Evolutionary conservation across 1,140 invertebrate species (phyloP), one percentile per base, ranked within the genome.

Genomic region (Sipha flava): DNA sequence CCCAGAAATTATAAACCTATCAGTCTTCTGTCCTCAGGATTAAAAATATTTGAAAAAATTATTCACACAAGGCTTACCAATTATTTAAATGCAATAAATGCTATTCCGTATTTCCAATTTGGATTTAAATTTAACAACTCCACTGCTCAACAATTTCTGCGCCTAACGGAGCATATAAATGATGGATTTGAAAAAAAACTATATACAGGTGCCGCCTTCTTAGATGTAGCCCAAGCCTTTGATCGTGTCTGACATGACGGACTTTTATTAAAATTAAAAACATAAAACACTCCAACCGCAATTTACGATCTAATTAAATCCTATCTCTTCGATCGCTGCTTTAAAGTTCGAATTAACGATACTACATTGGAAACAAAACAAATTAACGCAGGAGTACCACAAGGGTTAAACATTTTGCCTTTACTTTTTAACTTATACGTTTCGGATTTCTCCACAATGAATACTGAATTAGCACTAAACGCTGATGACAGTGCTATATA

Each of bases 171-270:
- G n/a, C n/a, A n/a, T n/a, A n/a, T n/a, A n/a, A 57, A 66, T 26
- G 34, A 81, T 43, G 34, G 26, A 1, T 59, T 83, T 18, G 80
- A 83, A 77, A 52, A 82, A 80, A 81, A 54, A 79, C 79, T 72
- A 77, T 72, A 70, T 82, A 80, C 49, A 59, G 79, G 64, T 37
- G 70, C 79, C 9, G 80, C 68, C n/a, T 84, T 84, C 54, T 40
- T 34, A n/a, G n/a, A n/a, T n/a, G n/a, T n/a, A n/a, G n/a, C 57
- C 0, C 81, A 83, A 73, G 81, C 81, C 1, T 84, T 84, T n/a
- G n/a, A n/a, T n/a, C n/a, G n/a, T n/a, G n/a, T n/a, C n/a, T n/a
- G n/a, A n/a, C n/a, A n/a, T n/a, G 70, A 83, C 31, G 85, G 84
- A 9, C 72, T n/a, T n/a, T n/a, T 81, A 62, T 62, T 45, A n/a